Base-by-base conservation (phyloP, 2,113 vertebrate species). In the Balaenoptera acutorostrata region DNA sequence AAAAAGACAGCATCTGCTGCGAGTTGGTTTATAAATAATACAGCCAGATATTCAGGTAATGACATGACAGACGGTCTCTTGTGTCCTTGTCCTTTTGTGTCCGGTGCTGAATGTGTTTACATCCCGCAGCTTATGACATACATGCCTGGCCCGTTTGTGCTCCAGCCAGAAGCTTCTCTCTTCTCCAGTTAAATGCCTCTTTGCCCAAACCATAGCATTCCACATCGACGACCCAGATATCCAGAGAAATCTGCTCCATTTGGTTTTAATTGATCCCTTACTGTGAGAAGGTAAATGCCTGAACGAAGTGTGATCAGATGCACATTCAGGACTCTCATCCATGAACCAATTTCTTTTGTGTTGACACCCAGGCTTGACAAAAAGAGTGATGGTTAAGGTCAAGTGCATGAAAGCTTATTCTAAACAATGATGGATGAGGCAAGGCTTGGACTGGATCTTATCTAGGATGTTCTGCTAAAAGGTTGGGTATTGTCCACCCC, bases 311-410 rank as follows among this genome's bases (percentile, higher is more conserved):
- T 20, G 98, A 96, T 96, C 4, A 8, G 96, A 97, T 20, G 1
- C 88, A 71, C 86, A 69, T 57, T 97, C 88, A 78, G 14, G 83
- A 95, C 91, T 97, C 97, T 88, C 85, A 98, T 92, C 88, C 94
- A 84, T 90, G 85, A 88, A 85, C 93, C 97, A 92, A 96, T 90
- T 96, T 94, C 96, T 96, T 98, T 93, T 97, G 82, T 95, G 92
- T 96, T 98, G 98, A 98, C 93, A 96, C 63, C 52, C 95, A 68
- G 82, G 90, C 88, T 96, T 95, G 98, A 97, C 69, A 68, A 8
- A 95, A 97, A 98, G 97, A 98, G 96, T 96, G 97, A 98, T 97
- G 97, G 90, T 96, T 90, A 98, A 98, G 98, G 98, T 98, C 98
- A 98, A 98, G 96, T 95, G 77, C 64, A 80, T 97, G 95, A 98